phyloP scores from a whole-genome alignment of 2,797 vertebrate genomes.

The Emys orbicularis region DNA sequence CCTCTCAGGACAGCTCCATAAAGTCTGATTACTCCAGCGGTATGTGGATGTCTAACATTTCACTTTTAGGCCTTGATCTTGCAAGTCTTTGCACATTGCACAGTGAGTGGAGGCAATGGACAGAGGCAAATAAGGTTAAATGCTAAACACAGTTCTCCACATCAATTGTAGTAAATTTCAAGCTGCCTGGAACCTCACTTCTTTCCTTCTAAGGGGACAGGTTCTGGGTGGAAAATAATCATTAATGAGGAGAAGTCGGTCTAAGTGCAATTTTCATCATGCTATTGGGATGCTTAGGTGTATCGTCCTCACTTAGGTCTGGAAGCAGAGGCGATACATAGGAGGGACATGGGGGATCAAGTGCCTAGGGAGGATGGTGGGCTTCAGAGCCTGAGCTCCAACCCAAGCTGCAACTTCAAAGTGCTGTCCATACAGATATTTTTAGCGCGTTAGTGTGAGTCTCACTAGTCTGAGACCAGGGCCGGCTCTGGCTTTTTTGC shows the following conservation, averaged over 20 bases:
- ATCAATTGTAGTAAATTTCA: neutral
- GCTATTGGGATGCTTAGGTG: neutral
- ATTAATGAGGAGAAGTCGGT: neutral
- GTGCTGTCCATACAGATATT: too few relatives aligned
- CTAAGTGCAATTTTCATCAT: neutral
- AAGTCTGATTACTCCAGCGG: neutral
- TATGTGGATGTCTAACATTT: neutral
- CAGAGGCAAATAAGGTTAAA: neutral
- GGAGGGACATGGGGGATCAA: too few relatives aligned
- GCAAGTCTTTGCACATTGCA: neutral
- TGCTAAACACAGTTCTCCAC: neutral
- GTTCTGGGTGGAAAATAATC: neutral
- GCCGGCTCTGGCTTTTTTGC: too few relatives aligned
- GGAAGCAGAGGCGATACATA: too few relatives aligned
- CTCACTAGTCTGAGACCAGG: too few relatives aligned
- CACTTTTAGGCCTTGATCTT: neutral
- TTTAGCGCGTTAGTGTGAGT: too few relatives aligned
- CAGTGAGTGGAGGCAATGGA: neutral
- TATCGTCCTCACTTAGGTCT: neutral
- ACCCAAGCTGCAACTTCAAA: too few relatives aligned
- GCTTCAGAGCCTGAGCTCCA: too few relatives aligned
- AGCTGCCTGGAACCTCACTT: neutral
- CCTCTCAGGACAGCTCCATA: neutral
- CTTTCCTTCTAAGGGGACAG: neutral
- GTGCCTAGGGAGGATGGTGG: too few relatives aligned